phyloP scores from a whole-genome alignment of 2,888 invertebrate genomes.

The Drosophila tripunctata region DNA sequence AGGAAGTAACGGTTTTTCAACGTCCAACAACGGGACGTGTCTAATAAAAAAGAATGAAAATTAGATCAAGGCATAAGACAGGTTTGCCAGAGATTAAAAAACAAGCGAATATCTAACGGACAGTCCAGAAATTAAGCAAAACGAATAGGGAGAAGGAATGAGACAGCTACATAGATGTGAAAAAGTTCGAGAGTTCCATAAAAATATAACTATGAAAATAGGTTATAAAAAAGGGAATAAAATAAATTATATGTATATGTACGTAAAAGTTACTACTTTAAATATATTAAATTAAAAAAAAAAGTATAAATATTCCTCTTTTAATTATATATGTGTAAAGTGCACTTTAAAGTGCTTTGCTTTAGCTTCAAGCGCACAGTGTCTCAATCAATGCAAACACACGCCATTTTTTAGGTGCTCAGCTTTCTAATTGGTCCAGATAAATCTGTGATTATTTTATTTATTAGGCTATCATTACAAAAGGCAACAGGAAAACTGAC shows the following conservation, averaged over 20 bases:
- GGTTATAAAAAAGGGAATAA: not conserved
- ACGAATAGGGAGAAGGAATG: not conserved
- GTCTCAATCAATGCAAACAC: not conserved
- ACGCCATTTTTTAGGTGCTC: conserved; percentile 25
- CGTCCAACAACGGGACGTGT: conserved; percentile 53
- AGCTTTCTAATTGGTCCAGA: conserved; percentile 48
- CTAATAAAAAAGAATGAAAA: conserved; percentile 48
- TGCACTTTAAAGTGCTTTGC: no score
- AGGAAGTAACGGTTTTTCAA: conserved; percentile 51
- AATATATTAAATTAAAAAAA: not conserved
- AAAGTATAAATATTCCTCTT: not conserved
- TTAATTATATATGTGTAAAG: no score
- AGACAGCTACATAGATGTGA: not conserved
- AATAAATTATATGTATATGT: no score
- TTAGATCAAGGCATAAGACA: conserved; percentile 64
- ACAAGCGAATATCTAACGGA: conserved; percentile 44
- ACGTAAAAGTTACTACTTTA: no score
- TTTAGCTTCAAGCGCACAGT: not conserved
- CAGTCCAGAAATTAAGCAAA: not conserved
- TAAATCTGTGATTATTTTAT: not conserved
- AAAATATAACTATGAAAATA: not conserved
- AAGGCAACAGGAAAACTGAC: conserved; percentile 40
- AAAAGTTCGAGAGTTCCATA: not conserved
- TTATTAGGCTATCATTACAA: not conserved
- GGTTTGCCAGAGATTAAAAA: conserved; percentile 62